These are phyloP conservation scores for Calypte anna DNA, from an alignment of 2,113 vertebrate species.

Conservation along the genomic window DNA sequence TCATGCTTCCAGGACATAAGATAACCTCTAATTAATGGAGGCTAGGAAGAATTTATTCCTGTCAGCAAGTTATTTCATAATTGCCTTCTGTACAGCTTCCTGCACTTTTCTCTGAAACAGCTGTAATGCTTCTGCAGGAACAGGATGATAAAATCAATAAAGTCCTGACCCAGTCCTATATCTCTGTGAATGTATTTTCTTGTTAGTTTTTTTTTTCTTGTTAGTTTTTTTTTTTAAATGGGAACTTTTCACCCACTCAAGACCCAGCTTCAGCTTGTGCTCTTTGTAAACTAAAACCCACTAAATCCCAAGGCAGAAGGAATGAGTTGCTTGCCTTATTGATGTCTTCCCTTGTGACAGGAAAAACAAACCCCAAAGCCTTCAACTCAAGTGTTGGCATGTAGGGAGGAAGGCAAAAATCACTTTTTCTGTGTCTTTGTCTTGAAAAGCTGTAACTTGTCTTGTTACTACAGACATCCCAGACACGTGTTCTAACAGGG, in stretches of 20 bases:
- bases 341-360: background rate
- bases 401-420: background rate
- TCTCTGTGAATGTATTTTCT: background rate
- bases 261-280: background rate
- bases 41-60: conserved; percentile 42
- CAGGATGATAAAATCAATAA: background rate
- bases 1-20: conserved; percentile 38
- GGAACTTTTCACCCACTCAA: background rate
- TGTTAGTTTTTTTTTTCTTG: background rate
- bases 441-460: background rate
- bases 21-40: conserved; percentile 65
- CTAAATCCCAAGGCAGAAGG: background rate
- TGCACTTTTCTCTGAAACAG: conserved; percentile 24
- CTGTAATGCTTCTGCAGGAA: conserved; percentile 17
- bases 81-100: conserved; percentile 44
- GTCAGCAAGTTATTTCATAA: conserved; percentile 60
- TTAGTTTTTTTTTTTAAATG: background rate
- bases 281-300: background rate
- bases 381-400: background rate
- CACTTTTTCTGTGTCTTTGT: background rate
- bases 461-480: background rate
- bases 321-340: background rate
- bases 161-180: background rate
- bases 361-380: background rate
- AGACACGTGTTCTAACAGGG: accelerated